These are phyloP conservation scores for Erannis defoliaria DNA, from an alignment of 2,888 invertebrate genomes.

Conservation along the genomic window DNA sequence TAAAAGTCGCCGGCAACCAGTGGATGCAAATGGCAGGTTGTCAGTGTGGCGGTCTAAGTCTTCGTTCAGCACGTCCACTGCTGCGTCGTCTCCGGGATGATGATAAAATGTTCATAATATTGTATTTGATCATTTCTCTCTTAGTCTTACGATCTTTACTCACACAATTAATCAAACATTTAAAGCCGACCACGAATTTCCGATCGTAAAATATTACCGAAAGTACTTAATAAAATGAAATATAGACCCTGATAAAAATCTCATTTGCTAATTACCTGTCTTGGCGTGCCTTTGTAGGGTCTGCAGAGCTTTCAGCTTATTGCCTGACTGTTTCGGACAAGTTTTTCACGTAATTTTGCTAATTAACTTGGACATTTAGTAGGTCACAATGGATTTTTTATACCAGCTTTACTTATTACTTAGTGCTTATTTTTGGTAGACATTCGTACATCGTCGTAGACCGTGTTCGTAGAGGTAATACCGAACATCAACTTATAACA, in stretches of 20 bases:
- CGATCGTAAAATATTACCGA: conserved; percentile 39
- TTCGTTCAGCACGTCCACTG: too few relatives aligned
- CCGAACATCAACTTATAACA: too few relatives aligned
- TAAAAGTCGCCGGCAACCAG: too few relatives aligned
- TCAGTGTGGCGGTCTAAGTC: too few relatives aligned
- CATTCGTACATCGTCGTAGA: not conserved
- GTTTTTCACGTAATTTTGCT: conserved; percentile 33
- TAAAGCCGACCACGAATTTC: conserved; percentile 4
- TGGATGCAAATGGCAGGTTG: too few relatives aligned
- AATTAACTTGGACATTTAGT: conserved; percentile 21
- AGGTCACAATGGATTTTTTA: conserved; percentile 14
- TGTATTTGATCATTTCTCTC: too few relatives aligned
- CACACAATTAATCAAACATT: conserved; percentile 3
- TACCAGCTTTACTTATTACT: too few relatives aligned
- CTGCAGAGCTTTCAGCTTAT: conserved; percentile 36
- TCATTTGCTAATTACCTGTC: conserved; percentile 63
- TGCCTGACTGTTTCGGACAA: conserved; percentile 41
- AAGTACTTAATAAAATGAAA: conserved; percentile 54
- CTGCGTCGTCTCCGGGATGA: too few relatives aligned
- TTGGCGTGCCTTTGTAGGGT: conserved; percentile 40
- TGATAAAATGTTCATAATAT: too few relatives aligned
- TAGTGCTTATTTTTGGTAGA: not conserved
- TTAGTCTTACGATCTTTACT: not conserved
- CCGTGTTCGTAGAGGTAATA: not conserved
- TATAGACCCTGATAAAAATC: conserved; percentile 60